Base-by-base conservation (phyloP, 2,797 vertebrate species). In the Lacerta viridis region DNA sequence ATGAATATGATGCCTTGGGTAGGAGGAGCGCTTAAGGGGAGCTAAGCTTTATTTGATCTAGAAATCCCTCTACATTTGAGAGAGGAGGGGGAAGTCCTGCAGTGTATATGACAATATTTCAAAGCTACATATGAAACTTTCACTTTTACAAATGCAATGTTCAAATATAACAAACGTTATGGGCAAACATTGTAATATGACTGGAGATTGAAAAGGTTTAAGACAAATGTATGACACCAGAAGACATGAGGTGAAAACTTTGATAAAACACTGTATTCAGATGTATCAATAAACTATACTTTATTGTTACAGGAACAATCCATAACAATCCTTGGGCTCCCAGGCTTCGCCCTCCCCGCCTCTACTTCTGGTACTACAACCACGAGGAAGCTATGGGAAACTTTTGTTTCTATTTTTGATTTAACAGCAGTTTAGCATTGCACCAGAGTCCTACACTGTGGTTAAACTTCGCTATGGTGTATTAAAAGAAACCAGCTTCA, bases 11-110 rank as follows among this genome's bases (percentile, higher is more conserved):
- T 95, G 93, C 96, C 92, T 92, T 95, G 92, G 95, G 92, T 92
- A 95, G 93, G 87, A 96, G 94, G 89, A 89, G 92, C 93, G 89
- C 95, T 96, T 86, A 92, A 91, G 92, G 50, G 94, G 95, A 95
- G 93, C 92, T 1, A 0, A 85, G 85, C 89, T 94, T 94, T 95
- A 93, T 93, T 94, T 91, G 90, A 91, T 50, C 88, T 93, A 77
- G 95, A 93, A 94, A 94, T 95, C 91, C 91, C 92, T 94, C 89
- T 79, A 29, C 86, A 66, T 71, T 88, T 69, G 43, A 68, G 94
- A 94, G 94, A 94, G 91, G 91, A 90, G 89, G 88, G 50, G 93
- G 90, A 93, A 91, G 92, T 87, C 92, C 25, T 83, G 88, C 84
- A 89, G 18, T 15, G 36, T 91, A 93, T 84, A 85, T 94, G 90